Evolutionary conservation across 2,888 invertebrate genomes (phyloP), one percentile per base, ranked within the genome.

Genomic region (Acleris sparsana): DNA sequence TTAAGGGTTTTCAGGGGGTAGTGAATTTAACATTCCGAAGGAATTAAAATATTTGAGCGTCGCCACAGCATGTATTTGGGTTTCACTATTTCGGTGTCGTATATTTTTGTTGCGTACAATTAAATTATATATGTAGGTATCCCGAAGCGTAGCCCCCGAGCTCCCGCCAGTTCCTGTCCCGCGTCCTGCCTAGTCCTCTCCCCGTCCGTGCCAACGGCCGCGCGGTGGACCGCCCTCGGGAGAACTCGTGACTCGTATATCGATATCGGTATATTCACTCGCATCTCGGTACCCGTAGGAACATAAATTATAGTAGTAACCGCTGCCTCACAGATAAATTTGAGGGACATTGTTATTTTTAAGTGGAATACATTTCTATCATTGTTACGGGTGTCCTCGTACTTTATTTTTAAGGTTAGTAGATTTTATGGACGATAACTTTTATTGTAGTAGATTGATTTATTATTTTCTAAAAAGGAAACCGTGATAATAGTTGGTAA

Each of bases 401-500:
- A 85, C 83, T 87, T 88, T 89, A 87, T 87, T 88, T 91, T 87
- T 92, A 92, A 90, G 89, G 86, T 84, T 88, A 88, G 87, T 88
- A 89, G 87, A 87, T 86, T 87, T 87, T 88, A 86, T 87, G 80
- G 82, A 84, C 85, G 83, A 83, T 83, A 84, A 86, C 85, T 84
- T 82, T 83, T 55, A 84, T 82, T 85, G 80, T 88, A 82, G 83
- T 88, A 83, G 84, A 85, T 83, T 82, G 77, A 84, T 86, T 82
- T 82, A 62, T 64, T 59, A 60, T 86, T 88, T 86, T 86, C 84
- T 83, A 84, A 83, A 88, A 85, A 86, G 79, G 75, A 85, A 91
- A 90, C 91, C 88, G 93, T 93, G 93, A 93, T 93, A 93, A 88
- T 93, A 93, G 93, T 86, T 89, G 80, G 83, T 83, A 91, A 92